Percentiles rank a stretch among this genome's conserved stretches.
These are phyloP conservation scores for Aptenodytes patagonicus DNA, from an alignment of 2,113 vertebrate genomes.

Conservation along the genomic window DNA sequence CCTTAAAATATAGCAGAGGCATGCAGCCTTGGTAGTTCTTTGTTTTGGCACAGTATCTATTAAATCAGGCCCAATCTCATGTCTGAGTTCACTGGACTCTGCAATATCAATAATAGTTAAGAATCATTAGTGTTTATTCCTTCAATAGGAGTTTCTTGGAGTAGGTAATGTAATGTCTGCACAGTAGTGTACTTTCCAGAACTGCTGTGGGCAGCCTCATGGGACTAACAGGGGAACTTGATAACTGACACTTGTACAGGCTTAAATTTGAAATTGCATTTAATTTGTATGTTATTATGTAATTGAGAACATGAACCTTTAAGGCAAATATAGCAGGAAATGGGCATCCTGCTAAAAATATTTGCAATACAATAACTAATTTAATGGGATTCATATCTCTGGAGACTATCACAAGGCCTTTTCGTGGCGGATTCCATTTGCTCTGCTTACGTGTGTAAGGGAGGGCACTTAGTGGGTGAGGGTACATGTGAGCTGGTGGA, in stretches of 20 bases:
- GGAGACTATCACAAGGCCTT: constrained; percentile 44
- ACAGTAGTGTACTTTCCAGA: constrained; percentile 39
- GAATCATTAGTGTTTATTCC: constrained; percentile 51
- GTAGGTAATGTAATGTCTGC: constrained; percentile 55
- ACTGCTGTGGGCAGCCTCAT: constrained; percentile 70
- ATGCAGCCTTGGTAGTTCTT: not conserved
- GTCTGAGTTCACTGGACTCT: not conserved
- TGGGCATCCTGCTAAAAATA: constrained; percentile 72
- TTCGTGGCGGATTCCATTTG: constrained; percentile 3
- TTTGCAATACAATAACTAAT: constrained; percentile 68
- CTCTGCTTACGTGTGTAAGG: not conserved
- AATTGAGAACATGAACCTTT: constrained; percentile 72
- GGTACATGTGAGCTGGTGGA: not conserved
- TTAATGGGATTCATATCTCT: constrained; percentile 64
- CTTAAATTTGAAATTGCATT: constrained; percentile 78
- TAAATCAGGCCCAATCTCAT: not conserved
- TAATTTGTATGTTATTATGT: constrained; percentile 79
- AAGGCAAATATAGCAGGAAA: constrained; percentile 70
- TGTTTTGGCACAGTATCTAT: not conserved
- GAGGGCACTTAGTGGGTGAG: not conserved
- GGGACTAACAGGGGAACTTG: constrained; percentile 57
- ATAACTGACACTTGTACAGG: constrained; percentile 70
- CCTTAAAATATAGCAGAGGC: not conserved
- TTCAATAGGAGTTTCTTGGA: constrained; percentile 63
- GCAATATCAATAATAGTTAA: constrained; percentile 6